Evolutionary conservation across 2,797 vertebrate genomes (phyloP).

Genomic region (Notamacropus eugenii): DNA sequence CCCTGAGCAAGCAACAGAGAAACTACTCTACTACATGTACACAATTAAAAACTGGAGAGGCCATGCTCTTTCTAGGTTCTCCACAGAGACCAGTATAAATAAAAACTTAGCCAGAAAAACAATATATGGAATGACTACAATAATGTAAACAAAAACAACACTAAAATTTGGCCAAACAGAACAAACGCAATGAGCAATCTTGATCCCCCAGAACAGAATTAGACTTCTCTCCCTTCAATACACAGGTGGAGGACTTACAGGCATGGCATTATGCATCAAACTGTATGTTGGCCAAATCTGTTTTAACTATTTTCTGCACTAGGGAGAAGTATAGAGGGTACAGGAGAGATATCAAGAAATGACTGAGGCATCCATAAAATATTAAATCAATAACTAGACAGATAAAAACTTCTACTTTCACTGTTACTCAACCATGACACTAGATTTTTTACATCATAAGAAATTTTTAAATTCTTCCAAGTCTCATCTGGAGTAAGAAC

Average conservation of each 20-base stretch:
- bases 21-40: background rate
- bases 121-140: background rate
- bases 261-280: background rate
- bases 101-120: background rate
- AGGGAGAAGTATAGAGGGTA: background rate
- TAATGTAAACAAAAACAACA: background rate
- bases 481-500: background rate
- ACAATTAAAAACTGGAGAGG: background rate
- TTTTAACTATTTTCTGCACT: background rate
- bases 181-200: background rate
- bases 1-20: background rate
- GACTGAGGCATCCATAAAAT: background rate
- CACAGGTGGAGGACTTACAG: background rate
- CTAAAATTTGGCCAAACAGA: background rate
- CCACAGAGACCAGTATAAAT: constrained; percentile 16
- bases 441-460: background rate
- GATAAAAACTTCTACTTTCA: background rate
- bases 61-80: background rate
- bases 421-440: background rate
- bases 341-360: background rate
- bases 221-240: background rate
- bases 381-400: background rate
- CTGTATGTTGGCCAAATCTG: background rate
- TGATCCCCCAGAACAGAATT: background rate
- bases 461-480: background rate